A percentile compares a stretch with the other conserved stretches of the same genome.
Conservation (phyloP, 2,113 vertebrate species). For the Talpa occidentalis region DNA sequence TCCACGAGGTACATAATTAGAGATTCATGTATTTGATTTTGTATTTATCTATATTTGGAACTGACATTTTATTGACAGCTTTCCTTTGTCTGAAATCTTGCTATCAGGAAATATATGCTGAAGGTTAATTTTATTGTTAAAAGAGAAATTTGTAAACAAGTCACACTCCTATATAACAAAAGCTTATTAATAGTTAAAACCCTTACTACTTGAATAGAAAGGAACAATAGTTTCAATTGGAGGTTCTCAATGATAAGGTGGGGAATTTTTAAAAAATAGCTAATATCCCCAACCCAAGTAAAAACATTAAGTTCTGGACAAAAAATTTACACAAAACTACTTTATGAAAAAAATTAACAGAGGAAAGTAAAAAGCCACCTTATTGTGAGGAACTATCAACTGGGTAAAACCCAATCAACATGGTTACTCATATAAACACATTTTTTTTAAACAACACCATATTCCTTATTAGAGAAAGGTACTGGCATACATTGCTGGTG, state of each 20-base stretch:
- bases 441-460: not conserved
- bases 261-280: not conserved
- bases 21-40: not conserved
- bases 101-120: not conserved
- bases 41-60: not conserved
- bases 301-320: not conserved
- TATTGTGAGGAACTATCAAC: not conserved
- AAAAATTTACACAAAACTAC: not conserved
- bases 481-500: not conserved
- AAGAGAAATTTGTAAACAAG: constrained; percentile 42
- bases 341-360: not conserved
- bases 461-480: not conserved
- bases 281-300: not conserved
- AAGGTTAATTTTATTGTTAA: constrained; percentile 44
- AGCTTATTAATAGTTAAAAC: not conserved
- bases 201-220: not conserved
- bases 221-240: not conserved
- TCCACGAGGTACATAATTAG: not conserved
- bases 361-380: not conserved
- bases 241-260: not conserved
- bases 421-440: not conserved
- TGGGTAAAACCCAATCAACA: not conserved
- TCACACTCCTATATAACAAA: not conserved
- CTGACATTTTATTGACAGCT: not conserved
- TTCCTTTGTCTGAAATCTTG: not conserved